Evolutionary conservation across 2,113 vertebrate species (phyloP).

Genomic region (Callorhinus ursinus): DNA sequence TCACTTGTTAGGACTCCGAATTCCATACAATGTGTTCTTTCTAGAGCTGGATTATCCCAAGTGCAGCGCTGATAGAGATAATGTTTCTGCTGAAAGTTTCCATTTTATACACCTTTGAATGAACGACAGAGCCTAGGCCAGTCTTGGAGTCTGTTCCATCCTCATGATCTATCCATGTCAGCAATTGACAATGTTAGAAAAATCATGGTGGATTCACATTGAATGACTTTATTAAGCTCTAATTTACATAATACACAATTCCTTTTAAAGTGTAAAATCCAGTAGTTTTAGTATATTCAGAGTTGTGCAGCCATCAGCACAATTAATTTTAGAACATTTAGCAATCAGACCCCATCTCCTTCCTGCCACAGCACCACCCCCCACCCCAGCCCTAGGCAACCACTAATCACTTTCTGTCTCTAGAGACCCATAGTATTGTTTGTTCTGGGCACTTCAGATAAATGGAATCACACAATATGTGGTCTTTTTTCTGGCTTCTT

Average conservation of each 20-base stretch:
- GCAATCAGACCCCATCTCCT: neutral
- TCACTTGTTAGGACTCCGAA: neutral
- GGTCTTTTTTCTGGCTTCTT: neutral
- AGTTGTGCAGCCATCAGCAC: neutral
- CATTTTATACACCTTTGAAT: neutral
- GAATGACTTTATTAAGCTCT: neutral
- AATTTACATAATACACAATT: neutral
- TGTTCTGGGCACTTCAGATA: neutral
- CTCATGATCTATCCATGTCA: neutral
- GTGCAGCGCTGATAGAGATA: neutral
- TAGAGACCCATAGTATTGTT: neutral
- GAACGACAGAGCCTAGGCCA: neutral
- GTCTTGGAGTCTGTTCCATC: neutral
- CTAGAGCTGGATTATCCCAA: neutral
- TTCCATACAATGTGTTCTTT: neutral
- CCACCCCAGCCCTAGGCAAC: neutral
- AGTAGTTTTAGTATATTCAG: neutral
- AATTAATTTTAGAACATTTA: slow-evolving; percentile 10
- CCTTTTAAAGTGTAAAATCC: neutral
- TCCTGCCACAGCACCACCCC: no score
- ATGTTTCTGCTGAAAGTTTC: neutral
- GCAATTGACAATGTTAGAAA: neutral
- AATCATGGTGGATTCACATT: neutral
- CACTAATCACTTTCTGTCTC: neutral
- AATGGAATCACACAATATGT: neutral